Conservation (phyloP, 2,797 vertebrate species). For the Girardinus metallicus region DNA sequence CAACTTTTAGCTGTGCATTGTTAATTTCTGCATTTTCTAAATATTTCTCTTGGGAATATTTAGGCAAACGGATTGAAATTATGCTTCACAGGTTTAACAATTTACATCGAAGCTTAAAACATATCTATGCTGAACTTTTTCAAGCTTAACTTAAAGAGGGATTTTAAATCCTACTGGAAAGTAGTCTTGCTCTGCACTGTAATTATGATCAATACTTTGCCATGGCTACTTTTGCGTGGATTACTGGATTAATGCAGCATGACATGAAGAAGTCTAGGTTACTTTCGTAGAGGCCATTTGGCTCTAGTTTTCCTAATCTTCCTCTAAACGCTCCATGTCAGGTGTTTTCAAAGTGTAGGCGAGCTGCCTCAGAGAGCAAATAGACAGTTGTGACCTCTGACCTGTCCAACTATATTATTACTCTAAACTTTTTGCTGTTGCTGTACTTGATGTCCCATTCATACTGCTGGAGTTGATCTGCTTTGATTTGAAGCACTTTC, state of each 20-base stretch:
- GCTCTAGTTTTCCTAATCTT: not conserved
- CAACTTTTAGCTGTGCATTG: not conserved
- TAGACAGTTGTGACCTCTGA: too few species aligned
- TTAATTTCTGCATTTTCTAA: not conserved
- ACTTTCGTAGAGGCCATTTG: not conserved
- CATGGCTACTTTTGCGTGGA: not conserved
- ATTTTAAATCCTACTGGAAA: not conserved
- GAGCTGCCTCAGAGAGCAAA: too few species aligned
- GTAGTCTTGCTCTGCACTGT: not conserved
- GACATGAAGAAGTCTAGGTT: not conserved
- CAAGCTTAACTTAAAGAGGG: not conserved
- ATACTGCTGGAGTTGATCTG: too few species aligned
- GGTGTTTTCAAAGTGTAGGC: too few species aligned
- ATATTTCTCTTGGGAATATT: not conserved
- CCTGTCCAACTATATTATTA: too few species aligned
- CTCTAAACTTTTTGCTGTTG: too few species aligned
- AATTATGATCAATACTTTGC: not conserved
- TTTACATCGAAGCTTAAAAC: not conserved
- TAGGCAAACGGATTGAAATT: not conserved
- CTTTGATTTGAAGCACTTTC: too few species aligned
- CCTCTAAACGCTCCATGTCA: not conserved
- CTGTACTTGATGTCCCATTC: too few species aligned
- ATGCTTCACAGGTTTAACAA: not conserved
- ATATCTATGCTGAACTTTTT: not conserved
- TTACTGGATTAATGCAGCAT: not conserved